Percentiles rank a stretch among this genome's conserved stretches.
Conservation (phyloP, 92 coral and sea anemone species). For the Siderastrea siderea region DNA sequence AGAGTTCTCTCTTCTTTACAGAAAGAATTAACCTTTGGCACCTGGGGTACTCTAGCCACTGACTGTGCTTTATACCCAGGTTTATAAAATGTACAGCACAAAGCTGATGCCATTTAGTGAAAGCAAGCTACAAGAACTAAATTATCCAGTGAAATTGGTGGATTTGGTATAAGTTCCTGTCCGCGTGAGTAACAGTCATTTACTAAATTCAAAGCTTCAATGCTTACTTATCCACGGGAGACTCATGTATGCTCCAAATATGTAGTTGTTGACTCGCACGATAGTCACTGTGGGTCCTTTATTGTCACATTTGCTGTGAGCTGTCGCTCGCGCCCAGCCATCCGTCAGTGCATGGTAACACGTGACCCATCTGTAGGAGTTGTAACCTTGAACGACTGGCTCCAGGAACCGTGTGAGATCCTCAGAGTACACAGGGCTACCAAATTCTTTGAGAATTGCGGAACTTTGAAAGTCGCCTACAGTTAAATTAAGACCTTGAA, state of each 20-base stretch:
- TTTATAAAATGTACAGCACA: too few species aligned
- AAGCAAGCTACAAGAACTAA: too few species aligned
- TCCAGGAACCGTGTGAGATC: background rate
- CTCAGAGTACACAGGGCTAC: background rate
- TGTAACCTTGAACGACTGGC: background rate
- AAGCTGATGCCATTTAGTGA: too few species aligned
- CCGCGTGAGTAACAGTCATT: background rate
- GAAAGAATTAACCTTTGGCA: too few species aligned
- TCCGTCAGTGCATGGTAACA: slow-evolving; percentile 7
- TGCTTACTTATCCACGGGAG: background rate
- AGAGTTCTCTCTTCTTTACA: too few species aligned
- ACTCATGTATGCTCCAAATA: slow-evolving; percentile 17
- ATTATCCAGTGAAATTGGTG: too few species aligned
- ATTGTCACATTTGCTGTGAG: background rate
- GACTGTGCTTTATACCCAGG: too few species aligned
- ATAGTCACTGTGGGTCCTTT: slow-evolving; percentile 1
- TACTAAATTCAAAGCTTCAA: background rate
- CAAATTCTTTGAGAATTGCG: background rate
- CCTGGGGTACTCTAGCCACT: too few species aligned
- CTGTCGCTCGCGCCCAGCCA: background rate
- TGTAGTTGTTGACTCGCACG: background rate
- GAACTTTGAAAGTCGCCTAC: background rate
- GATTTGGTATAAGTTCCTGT: too few species aligned
- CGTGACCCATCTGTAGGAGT: background rate
- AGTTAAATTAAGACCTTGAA: background rate